phyloP scores from a whole-genome alignment of 2,113 vertebrate genomes.

The Hippocampus guttulatus region DNA sequence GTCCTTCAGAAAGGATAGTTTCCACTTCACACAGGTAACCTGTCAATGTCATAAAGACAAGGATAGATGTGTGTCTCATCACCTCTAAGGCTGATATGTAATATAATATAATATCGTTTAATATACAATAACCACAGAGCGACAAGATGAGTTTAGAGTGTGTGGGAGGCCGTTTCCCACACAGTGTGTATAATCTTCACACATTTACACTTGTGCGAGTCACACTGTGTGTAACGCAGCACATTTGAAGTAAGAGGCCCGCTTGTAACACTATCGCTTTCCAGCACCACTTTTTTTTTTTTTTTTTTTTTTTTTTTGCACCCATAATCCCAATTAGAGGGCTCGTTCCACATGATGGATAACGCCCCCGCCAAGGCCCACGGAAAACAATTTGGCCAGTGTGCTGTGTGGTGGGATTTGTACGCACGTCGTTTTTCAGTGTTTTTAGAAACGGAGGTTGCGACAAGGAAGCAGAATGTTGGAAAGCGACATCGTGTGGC shows the following conservation, averaged over 20 bases:
- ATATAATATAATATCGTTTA: background rate
- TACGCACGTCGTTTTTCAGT: constrained; percentile 56
- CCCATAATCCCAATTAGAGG: constrained; percentile 64
- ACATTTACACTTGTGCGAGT: constrained; percentile 9
- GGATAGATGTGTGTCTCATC: background rate
- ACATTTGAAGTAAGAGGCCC: constrained; percentile 45
- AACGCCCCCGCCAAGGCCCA: constrained; percentile 34
- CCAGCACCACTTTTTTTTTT: constrained; percentile 56
- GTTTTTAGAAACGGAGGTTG: constrained; percentile 51
- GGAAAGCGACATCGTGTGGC: background rate
- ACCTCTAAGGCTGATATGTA: background rate
- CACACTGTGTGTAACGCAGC: constrained; percentile 16
- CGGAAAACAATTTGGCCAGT: constrained; percentile 60
- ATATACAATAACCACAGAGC: too few relatives aligned
- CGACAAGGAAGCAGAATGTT: constrained; percentile 6
- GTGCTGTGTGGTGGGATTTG: constrained; percentile 47
- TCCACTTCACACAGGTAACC: background rate
- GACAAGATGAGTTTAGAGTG: background rate
- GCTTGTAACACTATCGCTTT: constrained; percentile 60
- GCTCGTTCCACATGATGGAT: constrained; percentile 66
- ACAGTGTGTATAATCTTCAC: background rate
- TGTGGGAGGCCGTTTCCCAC: background rate
- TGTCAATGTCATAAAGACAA: background rate
- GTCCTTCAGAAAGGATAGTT: background rate
- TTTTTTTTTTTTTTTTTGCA: constrained; percentile 54